Conservation (phyloP, 2,888 invertebrate genomes). For the Drosophila phalerata region DNA sequence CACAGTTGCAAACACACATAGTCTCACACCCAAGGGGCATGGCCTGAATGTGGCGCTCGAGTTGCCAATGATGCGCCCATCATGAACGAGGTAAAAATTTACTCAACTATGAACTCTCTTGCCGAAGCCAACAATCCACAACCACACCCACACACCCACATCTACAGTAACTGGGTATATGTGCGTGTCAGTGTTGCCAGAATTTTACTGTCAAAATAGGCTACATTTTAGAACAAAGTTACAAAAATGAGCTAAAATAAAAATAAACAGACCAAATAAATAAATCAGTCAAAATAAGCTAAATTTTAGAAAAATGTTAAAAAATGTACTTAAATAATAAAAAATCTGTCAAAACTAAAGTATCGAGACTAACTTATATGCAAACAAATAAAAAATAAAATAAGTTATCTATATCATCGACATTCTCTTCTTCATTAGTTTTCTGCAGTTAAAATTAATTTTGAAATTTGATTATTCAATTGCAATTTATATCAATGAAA, state of each 20-base stretch:
- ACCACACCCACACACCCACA: background rate
- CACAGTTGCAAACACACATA: background rate
- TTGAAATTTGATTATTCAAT: too few relatives aligned
- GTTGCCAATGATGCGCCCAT: slow-evolving; percentile 56
- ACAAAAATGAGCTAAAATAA: background rate
- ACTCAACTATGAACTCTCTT: slow-evolving; percentile 76
- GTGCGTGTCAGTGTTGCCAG: slow-evolving; percentile 7
- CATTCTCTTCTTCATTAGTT: too few relatives aligned
- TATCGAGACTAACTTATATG: too few relatives aligned
- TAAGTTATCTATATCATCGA: too few relatives aligned
- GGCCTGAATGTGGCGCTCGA: slow-evolving; percentile 28
- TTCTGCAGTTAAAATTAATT: too few relatives aligned
- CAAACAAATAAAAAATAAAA: too few relatives aligned
- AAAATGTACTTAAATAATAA: too few relatives aligned
- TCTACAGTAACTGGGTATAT: background rate
- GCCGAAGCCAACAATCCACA: slow-evolving; percentile 26
- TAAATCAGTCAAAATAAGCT: too few relatives aligned
- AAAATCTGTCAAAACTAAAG: too few relatives aligned
- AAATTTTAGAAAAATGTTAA: too few relatives aligned
- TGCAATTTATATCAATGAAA: too few relatives aligned
- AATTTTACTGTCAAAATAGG: background rate
- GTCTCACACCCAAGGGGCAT: slow-evolving; percentile 7
- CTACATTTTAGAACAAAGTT: background rate
- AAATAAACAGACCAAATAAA: background rate
- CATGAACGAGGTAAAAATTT: slow-evolving; percentile 79